Evolutionary conservation across 1,140 invertebrate species (phyloP), one percentile per base, ranked within the genome.

Genomic region (Orius insidiosus): DNA sequence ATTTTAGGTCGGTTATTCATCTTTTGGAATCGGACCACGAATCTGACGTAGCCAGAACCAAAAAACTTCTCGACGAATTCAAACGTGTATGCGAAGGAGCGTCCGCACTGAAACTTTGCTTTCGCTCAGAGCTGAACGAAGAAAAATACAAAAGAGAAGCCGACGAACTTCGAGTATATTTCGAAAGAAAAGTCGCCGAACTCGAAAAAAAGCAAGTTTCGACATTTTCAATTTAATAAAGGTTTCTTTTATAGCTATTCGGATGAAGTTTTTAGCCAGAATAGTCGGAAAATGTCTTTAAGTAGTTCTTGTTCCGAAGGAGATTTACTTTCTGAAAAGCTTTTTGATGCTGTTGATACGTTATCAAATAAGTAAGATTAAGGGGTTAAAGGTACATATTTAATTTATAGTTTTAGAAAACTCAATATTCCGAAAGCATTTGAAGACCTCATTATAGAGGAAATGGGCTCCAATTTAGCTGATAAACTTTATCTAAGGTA

Each of bases 111-210:
- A 50, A 0, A 66, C 68, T 24, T 56, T 76, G 3, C 62, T 68
- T 4, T 63, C 66, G 31, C 47, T 76, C 8, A 66, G 64, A 50
- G 55, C 61, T 5, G 71, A 76, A 45, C 56, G 70, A 75, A 45
- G 56, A 55, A 7, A 74, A 73, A 50, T 78, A 83, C 58, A 62
- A 71, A 10, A 74, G 74, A 45, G 76, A 85, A 57, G 75, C 83
- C 71, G 78, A 82, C 56, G 76, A 83, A 51, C 54, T 84, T 14
- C 66, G 80, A 37, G 78, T 69, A 1, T 85, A 82, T 54, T 85
- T 82, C 55, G 80, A 83, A 50, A 67, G 76, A 56, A 81, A 81
- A 58, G 83, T 78, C 56, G 66, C 72, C 0, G 76, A 82, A 52
- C 68, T 84, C 60, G 76, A 80, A 58, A 78, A 80, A 55, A 75